A percentile compares a stretch with the other conserved stretches of the same genome.
These are phyloP conservation scores for Alaudala cheleensis DNA, from an alignment of 2,113 vertebrate species.

Conservation along the genomic window DNA sequence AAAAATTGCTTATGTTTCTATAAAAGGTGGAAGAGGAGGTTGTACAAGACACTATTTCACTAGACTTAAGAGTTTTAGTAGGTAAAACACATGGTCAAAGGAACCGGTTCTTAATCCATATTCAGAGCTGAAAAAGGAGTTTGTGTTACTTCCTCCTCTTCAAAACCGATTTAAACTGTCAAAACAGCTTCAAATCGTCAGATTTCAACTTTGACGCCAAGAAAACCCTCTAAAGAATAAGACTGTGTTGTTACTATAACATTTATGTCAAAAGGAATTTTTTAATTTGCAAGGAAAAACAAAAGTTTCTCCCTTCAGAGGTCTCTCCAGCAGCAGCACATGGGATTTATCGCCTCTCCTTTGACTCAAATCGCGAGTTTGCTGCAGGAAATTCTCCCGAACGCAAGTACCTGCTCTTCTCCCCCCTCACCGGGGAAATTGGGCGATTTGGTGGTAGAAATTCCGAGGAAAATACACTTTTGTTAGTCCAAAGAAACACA, in stretches of 20 bases:
- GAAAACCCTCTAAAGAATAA: constrained; percentile 58
- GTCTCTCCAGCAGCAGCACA: constrained; percentile 40
- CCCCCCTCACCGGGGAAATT: background rate
- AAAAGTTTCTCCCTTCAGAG: constrained; percentile 67
- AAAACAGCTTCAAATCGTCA: constrained; percentile 20
- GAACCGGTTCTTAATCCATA: constrained; percentile 67
- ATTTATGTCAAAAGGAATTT: constrained; percentile 34
- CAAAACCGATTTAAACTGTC: constrained; percentile 61
- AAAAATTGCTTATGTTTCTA: background rate
- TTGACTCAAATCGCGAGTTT: constrained; percentile 8
- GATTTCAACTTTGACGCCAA: background rate
- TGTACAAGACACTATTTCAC: constrained; percentile 8
- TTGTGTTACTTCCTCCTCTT: constrained; percentile 70
- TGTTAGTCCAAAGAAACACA: constrained; percentile 80
- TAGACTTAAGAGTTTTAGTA: constrained; percentile 49
- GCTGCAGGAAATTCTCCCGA: constrained; percentile 49
- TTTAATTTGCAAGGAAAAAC: constrained; percentile 70
- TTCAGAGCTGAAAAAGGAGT: constrained; percentile 61
- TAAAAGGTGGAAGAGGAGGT: background rate
- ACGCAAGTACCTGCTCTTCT: constrained; percentile 59
- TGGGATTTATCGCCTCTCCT: constrained; percentile 59
- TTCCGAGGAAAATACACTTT: constrained; percentile 72
- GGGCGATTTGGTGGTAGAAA: constrained; percentile 45
- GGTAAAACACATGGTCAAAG: constrained; percentile 69
- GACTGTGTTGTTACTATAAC: background rate